These are phyloP conservation scores for Chydorus sphaericus DNA, from an alignment of 2,888 invertebrate species.

Conservation along the genomic window DNA sequence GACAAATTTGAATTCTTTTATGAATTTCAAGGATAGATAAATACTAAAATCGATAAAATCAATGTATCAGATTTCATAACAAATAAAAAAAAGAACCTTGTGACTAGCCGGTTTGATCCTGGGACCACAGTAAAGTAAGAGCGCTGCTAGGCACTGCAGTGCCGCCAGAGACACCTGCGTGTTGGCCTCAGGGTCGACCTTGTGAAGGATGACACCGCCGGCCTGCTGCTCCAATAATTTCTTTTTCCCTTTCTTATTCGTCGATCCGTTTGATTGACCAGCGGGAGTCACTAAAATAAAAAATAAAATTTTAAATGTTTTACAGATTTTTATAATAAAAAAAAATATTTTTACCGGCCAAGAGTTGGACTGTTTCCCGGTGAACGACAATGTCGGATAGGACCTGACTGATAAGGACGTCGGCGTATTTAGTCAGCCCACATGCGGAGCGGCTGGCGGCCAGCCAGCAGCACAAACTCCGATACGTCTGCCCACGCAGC, in stretches of 20 bases:
- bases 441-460: slow-evolving; percentile 6
- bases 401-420: not conserved
- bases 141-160: not conserved
- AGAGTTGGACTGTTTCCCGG: slow-evolving; percentile 7
- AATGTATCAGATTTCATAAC: not conserved
- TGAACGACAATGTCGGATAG: slow-evolving; percentile 5
- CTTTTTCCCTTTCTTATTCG: not conserved
- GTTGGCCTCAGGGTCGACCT: not conserved
- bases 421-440: not conserved
- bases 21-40: too few species aligned
- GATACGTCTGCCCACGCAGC: not conserved
- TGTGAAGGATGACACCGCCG: not conserved
- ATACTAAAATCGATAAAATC: not conserved
- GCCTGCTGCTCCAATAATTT: slow-evolving; percentile 1
- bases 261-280: not conserved
- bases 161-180: not conserved
- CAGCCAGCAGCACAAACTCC: not conserved
- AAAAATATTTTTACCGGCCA: not conserved
- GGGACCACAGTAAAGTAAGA: not conserved
- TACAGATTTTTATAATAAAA: not conserved
- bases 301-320: not conserved
- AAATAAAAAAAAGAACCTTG: not conserved
- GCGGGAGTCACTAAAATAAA: not conserved
- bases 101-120: slow-evolving; percentile 5
- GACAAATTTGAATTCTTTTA: too few species aligned